Conservation (phyloP, 2,797 vertebrate genomes). For the Otus scops region DNA sequence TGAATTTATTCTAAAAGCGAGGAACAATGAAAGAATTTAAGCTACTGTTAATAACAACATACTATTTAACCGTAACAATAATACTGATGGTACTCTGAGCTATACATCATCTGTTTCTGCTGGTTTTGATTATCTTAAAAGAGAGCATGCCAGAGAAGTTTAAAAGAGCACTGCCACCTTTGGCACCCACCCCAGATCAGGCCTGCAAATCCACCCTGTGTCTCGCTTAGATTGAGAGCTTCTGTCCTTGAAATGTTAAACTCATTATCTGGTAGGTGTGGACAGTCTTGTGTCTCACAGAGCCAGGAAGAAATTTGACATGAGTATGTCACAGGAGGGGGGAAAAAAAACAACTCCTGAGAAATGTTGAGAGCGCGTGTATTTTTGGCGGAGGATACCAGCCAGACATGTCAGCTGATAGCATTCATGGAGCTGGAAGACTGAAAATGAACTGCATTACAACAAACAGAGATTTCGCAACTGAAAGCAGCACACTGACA, state of each 20-base stretch:
- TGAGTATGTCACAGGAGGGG: neutral
- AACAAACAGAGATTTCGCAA: constrained; percentile 65
- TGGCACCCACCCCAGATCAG: neutral
- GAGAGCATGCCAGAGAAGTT: neutral
- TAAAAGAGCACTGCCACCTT: neutral
- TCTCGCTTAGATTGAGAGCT: neutral
- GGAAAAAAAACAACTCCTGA: neutral
- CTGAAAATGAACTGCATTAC: constrained; percentile 67
- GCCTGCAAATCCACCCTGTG: neutral
- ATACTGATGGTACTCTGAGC: neutral
- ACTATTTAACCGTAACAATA: neutral
- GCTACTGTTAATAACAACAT: neutral
- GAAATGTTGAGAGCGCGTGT: constrained; percentile 52
- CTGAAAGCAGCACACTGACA: constrained; percentile 46
- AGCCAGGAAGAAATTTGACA: constrained; percentile 10
- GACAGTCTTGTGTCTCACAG: neutral
- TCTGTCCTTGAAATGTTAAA: constrained; percentile 52
- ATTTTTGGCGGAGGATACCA: constrained; percentile 65
- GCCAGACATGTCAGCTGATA: constrained; percentile 65
- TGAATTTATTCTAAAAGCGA: neutral
- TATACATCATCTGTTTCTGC: neutral
- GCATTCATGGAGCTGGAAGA: constrained; percentile 59
- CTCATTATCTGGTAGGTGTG: constrained; percentile 34
- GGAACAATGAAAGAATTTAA: neutral
- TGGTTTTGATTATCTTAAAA: neutral